phyloP scores from a whole-genome alignment of 2,113 vertebrate genomes.

The Symphodus melops region DNA sequence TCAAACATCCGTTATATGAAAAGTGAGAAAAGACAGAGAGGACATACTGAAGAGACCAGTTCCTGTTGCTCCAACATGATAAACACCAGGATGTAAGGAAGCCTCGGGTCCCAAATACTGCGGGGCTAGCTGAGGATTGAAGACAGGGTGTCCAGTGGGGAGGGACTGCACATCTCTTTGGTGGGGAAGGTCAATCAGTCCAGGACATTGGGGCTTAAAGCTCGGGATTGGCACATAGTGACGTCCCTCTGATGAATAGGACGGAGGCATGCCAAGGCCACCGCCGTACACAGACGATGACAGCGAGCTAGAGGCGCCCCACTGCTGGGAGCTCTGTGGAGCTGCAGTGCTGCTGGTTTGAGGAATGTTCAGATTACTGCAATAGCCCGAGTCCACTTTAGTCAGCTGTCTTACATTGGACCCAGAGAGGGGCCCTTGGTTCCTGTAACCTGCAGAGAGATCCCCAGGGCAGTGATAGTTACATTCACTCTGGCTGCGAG shows the following conservation, averaged over 20 bases:
- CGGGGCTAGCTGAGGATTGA: conserved; percentile 78
- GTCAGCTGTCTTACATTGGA: conserved; percentile 46
- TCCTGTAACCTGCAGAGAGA: conserved; percentile 20
- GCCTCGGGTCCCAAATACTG: conserved; percentile 80
- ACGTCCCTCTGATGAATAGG: conserved; percentile 69
- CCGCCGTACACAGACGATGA: conserved; percentile 28
- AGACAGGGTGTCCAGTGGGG: conserved; percentile 75
- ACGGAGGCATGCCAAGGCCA: conserved; percentile 64
- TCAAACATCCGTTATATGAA: neutral
- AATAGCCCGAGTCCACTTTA: conserved; percentile 82
- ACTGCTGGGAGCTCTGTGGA: conserved; percentile 58
- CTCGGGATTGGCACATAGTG: conserved; percentile 65
- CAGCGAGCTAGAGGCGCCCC: conserved; percentile 37
- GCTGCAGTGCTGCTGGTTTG: conserved; percentile 46
- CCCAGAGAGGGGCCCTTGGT: conserved; percentile 48
- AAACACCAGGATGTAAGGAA: conserved; percentile 72
- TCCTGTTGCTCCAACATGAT: conserved; percentile 70
- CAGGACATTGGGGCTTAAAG: conserved; percentile 67
- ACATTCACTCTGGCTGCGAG: conserved; percentile 73
- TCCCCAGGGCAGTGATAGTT: conserved; percentile 37
- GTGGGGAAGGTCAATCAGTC: conserved; percentile 59
- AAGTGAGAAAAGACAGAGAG: conserved; percentile 17
- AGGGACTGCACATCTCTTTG: conserved; percentile 75
- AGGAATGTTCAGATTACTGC: conserved; percentile 80
- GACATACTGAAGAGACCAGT: conserved; percentile 75